Conservation (phyloP, 92 coral and sea anemone genomes). For the Heliopora coerulea region DNA sequence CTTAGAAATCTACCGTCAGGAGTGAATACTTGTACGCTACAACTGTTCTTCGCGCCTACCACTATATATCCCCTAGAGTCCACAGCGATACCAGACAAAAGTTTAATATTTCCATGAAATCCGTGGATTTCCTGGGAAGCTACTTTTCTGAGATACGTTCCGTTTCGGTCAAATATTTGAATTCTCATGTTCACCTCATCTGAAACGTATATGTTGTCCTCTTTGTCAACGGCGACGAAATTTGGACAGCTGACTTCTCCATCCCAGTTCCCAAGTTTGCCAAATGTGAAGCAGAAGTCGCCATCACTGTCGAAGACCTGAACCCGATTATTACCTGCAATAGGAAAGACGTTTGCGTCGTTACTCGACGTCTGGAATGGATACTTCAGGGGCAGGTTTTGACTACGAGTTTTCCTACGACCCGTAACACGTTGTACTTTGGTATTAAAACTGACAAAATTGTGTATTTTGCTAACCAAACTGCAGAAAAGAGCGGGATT, state of each 20-base stretch:
- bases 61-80: conserved; percentile 27
- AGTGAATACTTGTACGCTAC: conserved; percentile 25
- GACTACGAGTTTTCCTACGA: too few species aligned
- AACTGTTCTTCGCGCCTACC: conserved; percentile 32
- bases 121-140: conserved; percentile 33
- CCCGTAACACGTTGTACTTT: too few species aligned
- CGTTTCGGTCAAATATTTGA: conserved; percentile 36
- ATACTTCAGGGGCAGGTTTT: too few species aligned
- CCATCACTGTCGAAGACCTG: conserved; percentile 43
- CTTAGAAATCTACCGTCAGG: conserved; percentile 35
- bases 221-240: conserved; percentile 40
- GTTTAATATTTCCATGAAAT: conserved; percentile 12
- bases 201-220: conserved; percentile 34
- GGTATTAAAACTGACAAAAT: too few species aligned
- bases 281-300: conserved; percentile 15
- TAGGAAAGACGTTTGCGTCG: background rate
- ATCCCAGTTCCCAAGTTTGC: conserved; percentile 30
- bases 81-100: conserved; percentile 35
- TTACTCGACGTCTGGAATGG: too few species aligned
- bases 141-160: conserved; percentile 34
- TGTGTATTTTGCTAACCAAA: too few species aligned
- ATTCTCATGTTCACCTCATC: conserved; percentile 34
- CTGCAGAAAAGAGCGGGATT: too few species aligned
- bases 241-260: conserved; percentile 43
- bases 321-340: conserved; percentile 24